Percentiles rank a stretch among this genome's conserved stretches.
These are phyloP conservation scores for Ploceus nigricollis DNA, from an alignment of 2,113 vertebrate genomes.

Conservation along the genomic window DNA sequence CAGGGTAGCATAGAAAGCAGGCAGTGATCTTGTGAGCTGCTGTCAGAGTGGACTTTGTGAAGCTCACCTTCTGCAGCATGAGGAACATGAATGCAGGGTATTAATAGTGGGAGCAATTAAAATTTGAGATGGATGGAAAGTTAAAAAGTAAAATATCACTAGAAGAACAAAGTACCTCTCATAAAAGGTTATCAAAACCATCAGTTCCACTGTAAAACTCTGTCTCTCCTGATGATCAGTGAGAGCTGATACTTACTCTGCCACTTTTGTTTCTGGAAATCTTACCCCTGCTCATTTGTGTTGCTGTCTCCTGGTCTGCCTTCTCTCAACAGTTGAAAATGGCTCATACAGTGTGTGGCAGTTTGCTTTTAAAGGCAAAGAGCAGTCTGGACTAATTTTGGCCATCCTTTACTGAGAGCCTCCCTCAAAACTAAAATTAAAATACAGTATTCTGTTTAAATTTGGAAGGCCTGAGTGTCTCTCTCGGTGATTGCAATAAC, in stretches of 20 bases:
- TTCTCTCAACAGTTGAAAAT: background rate
- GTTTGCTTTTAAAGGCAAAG: constrained; percentile 53
- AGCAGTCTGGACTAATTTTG: constrained; percentile 9
- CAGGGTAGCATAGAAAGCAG: background rate
- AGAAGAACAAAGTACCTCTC: background rate
- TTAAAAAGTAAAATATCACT: background rate
- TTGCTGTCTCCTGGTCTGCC: background rate
- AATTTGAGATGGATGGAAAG: background rate
- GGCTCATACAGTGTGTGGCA: constrained; percentile 22
- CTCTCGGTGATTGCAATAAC: background rate
- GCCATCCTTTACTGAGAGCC: background rate
- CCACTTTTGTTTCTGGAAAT: background rate
- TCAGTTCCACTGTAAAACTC: background rate
- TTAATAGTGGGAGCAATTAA: background rate
- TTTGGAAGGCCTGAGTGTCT: constrained; percentile 29
- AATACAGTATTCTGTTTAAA: constrained; percentile 49
- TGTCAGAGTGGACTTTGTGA: background rate
- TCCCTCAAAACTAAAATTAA: constrained; percentile 41
- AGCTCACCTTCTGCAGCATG: background rate
- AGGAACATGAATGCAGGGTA: background rate
- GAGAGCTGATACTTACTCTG: background rate
- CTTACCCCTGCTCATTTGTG: background rate
- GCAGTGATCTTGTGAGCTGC: background rate
- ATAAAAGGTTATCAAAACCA: background rate
- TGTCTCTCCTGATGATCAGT: background rate